A percentile compares a stretch with the other conserved stretches of the same genome.
These are phyloP conservation scores for Netelia melanura DNA, from an alignment of 2,888 invertebrate species.

Conservation along the genomic window DNA sequence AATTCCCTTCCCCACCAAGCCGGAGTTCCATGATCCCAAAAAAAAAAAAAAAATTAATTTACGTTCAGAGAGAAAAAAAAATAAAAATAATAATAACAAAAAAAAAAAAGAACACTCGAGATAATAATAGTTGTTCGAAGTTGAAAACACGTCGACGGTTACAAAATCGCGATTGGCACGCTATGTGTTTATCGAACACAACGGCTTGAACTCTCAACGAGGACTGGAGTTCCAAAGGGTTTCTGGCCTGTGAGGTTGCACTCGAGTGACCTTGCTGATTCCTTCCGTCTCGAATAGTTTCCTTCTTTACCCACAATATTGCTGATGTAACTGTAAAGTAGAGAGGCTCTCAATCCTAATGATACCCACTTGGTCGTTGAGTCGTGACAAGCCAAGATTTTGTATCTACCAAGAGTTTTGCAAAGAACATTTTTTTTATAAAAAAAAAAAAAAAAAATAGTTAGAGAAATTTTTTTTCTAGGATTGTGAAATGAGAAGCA, in stretches of 20 bases:
- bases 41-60: neutral
- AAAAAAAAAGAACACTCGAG: neutral
- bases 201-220: constrained; percentile 67
- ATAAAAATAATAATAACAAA: neutral
- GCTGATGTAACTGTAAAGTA: constrained; percentile 82
- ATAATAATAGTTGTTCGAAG: constrained; percentile 25
- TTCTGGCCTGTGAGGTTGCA: constrained; percentile 76
- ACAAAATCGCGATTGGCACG: constrained; percentile 3
- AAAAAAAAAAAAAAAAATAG: too few relatives aligned
- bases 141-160: constrained; percentile 17
- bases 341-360: constrained; percentile 81
- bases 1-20: constrained; percentile 33
- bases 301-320: constrained; percentile 81
- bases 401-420: too few relatives aligned
- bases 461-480: too few relatives aligned
- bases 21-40: neutral
- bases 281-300: constrained; percentile 79
- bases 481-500: too few relatives aligned
- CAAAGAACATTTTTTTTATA: too few relatives aligned
- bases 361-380: neutral
- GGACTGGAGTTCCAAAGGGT: constrained; percentile 68
- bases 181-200: constrained; percentile 60
- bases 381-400: neutral
- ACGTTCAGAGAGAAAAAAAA: neutral
- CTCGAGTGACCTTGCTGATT: constrained; percentile 83